phyloP scores from a whole-genome alignment of 1,140 invertebrate species.

The Drosophila erecta region DNA sequence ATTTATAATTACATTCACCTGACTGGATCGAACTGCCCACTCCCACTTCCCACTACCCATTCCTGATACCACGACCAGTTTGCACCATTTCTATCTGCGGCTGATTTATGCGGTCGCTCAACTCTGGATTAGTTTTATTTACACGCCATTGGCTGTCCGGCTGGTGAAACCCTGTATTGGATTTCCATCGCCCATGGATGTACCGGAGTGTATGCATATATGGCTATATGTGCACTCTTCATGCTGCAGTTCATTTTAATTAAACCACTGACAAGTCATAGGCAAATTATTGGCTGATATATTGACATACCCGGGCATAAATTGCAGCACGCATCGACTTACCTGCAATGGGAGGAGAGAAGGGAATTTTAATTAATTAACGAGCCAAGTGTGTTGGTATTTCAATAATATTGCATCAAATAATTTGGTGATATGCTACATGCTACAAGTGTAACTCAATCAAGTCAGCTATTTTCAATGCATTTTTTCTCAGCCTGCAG shows the following conservation, averaged over 20 bases:
- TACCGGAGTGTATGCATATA: neutral
- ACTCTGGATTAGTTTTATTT: slow-evolving; percentile 73
- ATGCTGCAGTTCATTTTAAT: slow-evolving; percentile 74
- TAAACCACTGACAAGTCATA: slow-evolving; percentile 66
- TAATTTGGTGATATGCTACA: slow-evolving; percentile 3
- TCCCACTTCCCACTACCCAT: neutral
- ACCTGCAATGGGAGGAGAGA: slow-evolving; percentile 59
- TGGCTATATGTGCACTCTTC: slow-evolving; percentile 29
- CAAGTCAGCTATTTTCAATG: slow-evolving; percentile 14
- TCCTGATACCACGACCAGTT: neutral
- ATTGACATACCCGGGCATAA: slow-evolving; percentile 24
- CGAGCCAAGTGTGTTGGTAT: slow-evolving; percentile 19
- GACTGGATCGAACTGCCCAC: slow-evolving; percentile 27
- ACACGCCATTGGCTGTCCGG: slow-evolving; percentile 53
- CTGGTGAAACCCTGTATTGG: slow-evolving; percentile 7
- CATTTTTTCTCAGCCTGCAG: neutral
- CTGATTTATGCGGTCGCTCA: slow-evolving; percentile 80
- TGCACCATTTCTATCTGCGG: slow-evolving; percentile 48
- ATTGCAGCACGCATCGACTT: slow-evolving; percentile 48
- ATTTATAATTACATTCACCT: slow-evolving; percentile 60
- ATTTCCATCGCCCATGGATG: slow-evolving; percentile 8
- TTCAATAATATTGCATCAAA: slow-evolving; percentile 40
- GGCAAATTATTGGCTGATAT: slow-evolving; percentile 48
- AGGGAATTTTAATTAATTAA: slow-evolving; percentile 53
- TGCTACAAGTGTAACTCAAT: slow-evolving; percentile 20